phyloP scores from a whole-genome alignment of 1,140 invertebrate species.

The Frieseomelitta varia region DNA sequence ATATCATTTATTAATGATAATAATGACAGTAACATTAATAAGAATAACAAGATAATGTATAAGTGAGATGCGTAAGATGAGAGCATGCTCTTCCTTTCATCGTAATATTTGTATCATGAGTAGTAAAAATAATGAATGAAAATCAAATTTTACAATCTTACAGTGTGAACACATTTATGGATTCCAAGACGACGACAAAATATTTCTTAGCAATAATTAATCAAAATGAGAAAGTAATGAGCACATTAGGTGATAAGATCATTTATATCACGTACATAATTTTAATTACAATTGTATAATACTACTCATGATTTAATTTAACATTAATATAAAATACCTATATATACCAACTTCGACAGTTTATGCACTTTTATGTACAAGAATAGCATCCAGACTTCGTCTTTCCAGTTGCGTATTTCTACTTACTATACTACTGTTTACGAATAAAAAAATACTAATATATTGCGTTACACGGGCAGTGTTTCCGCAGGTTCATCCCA shows the following conservation, averaged over 20 bases:
- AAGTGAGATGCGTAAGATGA: constrained; percentile 73
- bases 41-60: constrained; percentile 78
- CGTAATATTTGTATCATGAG: constrained; percentile 50
- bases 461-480: constrained; percentile 82
- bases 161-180: constrained; percentile 8
- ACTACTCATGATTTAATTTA: constrained; percentile 74
- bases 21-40: constrained; percentile 79
- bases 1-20: constrained; percentile 78
- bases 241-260: neutral
- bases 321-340: constrained; percentile 74
- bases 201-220: neutral
- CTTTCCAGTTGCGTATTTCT: constrained; percentile 68
- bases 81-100: constrained; percentile 41
- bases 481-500: constrained; percentile 76
- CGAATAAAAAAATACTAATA: constrained; percentile 81
- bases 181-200: neutral
- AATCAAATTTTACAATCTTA: constrained; percentile 23
- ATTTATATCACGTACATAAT: constrained; percentile 26
- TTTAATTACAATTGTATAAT: constrained; percentile 66
- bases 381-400: constrained; percentile 72
- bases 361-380: constrained; percentile 78
- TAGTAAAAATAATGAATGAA: constrained; percentile 38
- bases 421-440: constrained; percentile 78
- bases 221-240: neutral
- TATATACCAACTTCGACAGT: constrained; percentile 72